Percentiles rank a stretch among this genome's conserved stretches.
These are phyloP conservation scores for Ceratina australensis DNA, from an alignment of 1,140 invertebrate species.

Conservation along the genomic window DNA sequence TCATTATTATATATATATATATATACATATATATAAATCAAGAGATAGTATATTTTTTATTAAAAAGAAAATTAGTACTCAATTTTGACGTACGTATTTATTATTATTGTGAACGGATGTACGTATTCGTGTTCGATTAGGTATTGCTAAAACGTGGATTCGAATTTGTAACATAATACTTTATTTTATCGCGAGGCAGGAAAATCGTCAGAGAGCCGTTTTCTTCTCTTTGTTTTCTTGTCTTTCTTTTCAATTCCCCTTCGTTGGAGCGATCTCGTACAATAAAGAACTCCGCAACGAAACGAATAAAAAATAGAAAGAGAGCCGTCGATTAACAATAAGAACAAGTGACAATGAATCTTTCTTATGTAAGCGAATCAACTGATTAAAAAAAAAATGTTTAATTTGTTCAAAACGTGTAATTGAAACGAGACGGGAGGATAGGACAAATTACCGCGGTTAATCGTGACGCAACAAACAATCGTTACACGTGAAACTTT, in stretches of 20 bases:
- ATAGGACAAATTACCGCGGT: constrained; percentile 25
- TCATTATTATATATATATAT: background rate
- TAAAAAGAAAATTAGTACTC: constrained; percentile 14
- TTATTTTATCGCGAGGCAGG: constrained; percentile 30
- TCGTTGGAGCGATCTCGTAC: background rate
- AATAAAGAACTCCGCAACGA: constrained; percentile 66
- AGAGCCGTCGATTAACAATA: constrained; percentile 34
- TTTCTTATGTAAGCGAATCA: constrained; percentile 49
- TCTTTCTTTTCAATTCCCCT: constrained; percentile 13
- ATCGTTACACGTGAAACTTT: constrained; percentile 36
- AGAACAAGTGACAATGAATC: constrained; percentile 40
- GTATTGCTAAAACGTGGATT: constrained; percentile 17
- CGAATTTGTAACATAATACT: constrained; percentile 6
- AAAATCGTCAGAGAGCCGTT: constrained; percentile 13
- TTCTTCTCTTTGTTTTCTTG: constrained; percentile 7
- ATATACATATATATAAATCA: too few relatives aligned
- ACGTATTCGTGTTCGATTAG: background rate
- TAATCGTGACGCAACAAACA: constrained; percentile 41
- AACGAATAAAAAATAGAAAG: background rate
- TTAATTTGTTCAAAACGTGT: constrained; percentile 58
- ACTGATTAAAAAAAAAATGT: constrained; percentile 49
- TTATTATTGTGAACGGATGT: background rate
- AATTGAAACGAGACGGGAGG: background rate
- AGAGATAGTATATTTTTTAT: constrained; percentile 26
- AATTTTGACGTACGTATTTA: background rate